Evolutionary conservation across 1,140 invertebrate species (phyloP).

Genomic region (Platorchestia sp.): DNA sequence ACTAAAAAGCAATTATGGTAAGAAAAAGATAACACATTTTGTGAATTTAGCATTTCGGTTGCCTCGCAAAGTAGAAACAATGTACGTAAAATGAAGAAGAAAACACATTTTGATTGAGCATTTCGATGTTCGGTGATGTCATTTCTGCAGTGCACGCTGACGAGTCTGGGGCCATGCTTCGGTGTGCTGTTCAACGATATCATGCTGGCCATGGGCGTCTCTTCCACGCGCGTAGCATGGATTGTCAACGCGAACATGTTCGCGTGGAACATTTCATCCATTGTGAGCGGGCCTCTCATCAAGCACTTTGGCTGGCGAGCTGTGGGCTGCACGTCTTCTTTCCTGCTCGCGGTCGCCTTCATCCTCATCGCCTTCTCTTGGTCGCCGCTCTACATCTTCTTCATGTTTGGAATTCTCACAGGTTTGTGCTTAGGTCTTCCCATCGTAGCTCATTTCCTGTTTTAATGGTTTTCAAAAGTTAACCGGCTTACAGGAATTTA

Average conservation of each 20-base stretch:
- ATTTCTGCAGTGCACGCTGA: background rate
- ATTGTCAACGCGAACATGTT: slow-evolving; percentile 37
- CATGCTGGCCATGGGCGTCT: slow-evolving; percentile 1
- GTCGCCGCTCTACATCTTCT: slow-evolving; percentile 27
- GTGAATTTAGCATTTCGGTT: too few relatives aligned
- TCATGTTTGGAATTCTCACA: background rate
- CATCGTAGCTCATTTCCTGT: background rate
- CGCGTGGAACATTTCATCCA: background rate
- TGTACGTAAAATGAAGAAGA: background rate
- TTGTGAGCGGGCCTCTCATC: background rate
- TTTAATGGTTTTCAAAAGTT: background rate
- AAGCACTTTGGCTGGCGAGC: slow-evolving; percentile 10
- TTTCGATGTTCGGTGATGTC: background rate
- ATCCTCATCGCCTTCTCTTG: background rate
- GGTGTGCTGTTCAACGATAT: background rate
- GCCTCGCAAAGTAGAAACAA: background rate
- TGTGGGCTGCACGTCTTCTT: background rate
- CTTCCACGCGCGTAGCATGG: background rate
- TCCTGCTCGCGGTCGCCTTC: background rate
- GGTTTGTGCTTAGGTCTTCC: background rate
- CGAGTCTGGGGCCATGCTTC: background rate
- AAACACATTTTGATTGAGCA: background rate
- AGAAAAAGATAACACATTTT: too few relatives aligned
- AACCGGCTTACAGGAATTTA: background rate
- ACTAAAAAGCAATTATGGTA: too few relatives aligned